These are phyloP conservation scores for Rhinatrema bivittatum DNA, from an alignment of 2,797 vertebrate species.

Conservation along the genomic window DNA sequence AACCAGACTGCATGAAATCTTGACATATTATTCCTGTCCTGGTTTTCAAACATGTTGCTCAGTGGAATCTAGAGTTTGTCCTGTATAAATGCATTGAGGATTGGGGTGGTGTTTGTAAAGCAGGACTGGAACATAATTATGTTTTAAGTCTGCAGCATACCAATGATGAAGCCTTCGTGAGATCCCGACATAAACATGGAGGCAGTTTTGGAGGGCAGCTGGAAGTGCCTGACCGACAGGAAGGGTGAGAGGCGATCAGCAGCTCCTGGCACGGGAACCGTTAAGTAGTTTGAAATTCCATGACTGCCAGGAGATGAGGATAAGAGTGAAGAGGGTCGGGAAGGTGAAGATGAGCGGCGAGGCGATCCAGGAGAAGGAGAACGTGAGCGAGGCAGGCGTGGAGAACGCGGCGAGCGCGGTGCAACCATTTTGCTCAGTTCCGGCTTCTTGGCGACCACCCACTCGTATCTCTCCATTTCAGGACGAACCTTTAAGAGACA, in stretches of 20 bases:
- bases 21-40: too few species aligned
- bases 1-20: too few species aligned
- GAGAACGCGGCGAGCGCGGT: slow-evolving; percentile 30
- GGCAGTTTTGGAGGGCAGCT: slow-evolving; percentile 46
- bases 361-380: slow-evolving; percentile 24
- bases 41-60: too few species aligned
- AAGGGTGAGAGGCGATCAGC: slow-evolving; percentile 37
- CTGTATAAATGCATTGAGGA: too few species aligned
- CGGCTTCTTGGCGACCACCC: slow-evolving; percentile 64
- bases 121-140: too few species aligned
- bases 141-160: too few species aligned
- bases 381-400: slow-evolving; percentile 11
- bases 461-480: slow-evolving; percentile 68
- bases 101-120: too few species aligned
- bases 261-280: slow-evolving; percentile 31
- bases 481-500: slow-evolving; percentile 61
- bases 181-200: slow-evolving; percentile 71
- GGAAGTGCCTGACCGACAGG: slow-evolving; percentile 45
- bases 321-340: slow-evolving; percentile 7
- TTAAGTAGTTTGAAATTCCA: slow-evolving; percentile 32
- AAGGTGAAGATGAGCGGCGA: slow-evolving; percentile 9
- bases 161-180: slow-evolving; percentile 58
- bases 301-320: not conserved
- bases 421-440: slow-evolving; percentile 45
- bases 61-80: too few species aligned